Base-by-base conservation (phyloP, 2,113 vertebrate species). In the Motacilla tschutschensis region DNA sequence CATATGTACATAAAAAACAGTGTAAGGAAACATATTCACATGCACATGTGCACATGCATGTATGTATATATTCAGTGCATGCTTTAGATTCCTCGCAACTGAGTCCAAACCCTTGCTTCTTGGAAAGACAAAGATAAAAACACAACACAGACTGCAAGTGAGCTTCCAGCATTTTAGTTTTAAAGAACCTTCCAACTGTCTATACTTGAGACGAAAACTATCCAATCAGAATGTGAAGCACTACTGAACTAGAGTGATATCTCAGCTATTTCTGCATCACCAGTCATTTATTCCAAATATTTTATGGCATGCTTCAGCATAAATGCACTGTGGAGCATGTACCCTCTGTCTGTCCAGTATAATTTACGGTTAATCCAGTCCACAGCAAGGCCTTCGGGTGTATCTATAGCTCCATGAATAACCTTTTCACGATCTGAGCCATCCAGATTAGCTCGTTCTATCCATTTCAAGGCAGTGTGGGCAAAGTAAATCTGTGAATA, bases 321-420 rank as follows among this genome's bases (percentile, higher is more conserved):
- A 78, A 87, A 66, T 83, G 82, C 62, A 74, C 67, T 31, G 62
- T 46, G 38, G 65, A 79, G 69, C 83, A 81, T 91, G 36, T 96
- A 99, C 98, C 98, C 96, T 94, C 89, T 96, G 89, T 99, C 98
- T 36, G 98, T 99, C 98, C 99, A 99, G 82, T 99, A 99, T 71
- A 99, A 89, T 94, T 95, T 98, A 38, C 97, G 97, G 89, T 98
- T 96, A 84, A 98, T 93, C 98, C 98, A 99, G 95, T 99, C 99
- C 36, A 99, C 83, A 6, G 98, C 95, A 66, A 99, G 96, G 43
- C 98, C 98, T 90, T 98, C 98, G 5, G 97, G 97, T 21, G 57
- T 94, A 60, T 95, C 96, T 57, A 98, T 50, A 64, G 82, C 96
- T 72, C 96, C 96, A 24, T 92, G 93, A 57, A 98, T 87, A 33